Evolutionary conservation across 2,797 vertebrate genomes (phyloP).

Genomic region (Pterois miles): DNA sequence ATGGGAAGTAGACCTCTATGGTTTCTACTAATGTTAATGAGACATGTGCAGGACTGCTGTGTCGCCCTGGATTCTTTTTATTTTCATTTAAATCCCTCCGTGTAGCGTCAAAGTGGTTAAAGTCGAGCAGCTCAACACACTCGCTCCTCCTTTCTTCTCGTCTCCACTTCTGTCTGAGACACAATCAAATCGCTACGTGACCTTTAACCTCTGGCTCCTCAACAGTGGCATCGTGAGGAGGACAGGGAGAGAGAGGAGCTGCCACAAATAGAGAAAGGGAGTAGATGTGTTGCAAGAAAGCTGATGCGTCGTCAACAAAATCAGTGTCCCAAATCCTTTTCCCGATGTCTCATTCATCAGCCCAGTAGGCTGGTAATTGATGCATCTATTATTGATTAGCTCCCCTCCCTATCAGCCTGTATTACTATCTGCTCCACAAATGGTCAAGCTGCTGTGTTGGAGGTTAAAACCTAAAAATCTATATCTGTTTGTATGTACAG

Average conservation of each 20-base stretch:
- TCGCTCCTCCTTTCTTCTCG: background rate
- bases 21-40: conserved; percentile 30
- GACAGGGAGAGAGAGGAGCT: background rate
- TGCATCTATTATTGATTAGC: conserved; percentile 57
- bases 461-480: conserved; percentile 8
- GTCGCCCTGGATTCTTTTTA: background rate
- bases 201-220: conserved; percentile 28
- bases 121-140: too few relatives aligned
- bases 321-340: background rate
- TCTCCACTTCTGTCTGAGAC: conserved; percentile 5
- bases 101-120: background rate
- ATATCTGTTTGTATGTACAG: background rate
- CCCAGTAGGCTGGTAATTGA: conserved; percentile 45
- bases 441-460: background rate
- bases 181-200: conserved; percentile 21
- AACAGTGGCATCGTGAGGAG: background rate
- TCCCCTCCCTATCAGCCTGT: conserved; percentile 46
- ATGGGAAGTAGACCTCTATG: conserved; percentile 39
- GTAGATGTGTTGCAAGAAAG: conserved; percentile 1
- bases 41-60: conserved; percentile 30
- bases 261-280: background rate
- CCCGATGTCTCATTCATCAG: background rate
- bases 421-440: conserved; percentile 39
- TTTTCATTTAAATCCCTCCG: background rate
- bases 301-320: background rate